Base-by-base conservation (phyloP, 2,113 vertebrate genomes). In the Rana temporaria region DNA sequence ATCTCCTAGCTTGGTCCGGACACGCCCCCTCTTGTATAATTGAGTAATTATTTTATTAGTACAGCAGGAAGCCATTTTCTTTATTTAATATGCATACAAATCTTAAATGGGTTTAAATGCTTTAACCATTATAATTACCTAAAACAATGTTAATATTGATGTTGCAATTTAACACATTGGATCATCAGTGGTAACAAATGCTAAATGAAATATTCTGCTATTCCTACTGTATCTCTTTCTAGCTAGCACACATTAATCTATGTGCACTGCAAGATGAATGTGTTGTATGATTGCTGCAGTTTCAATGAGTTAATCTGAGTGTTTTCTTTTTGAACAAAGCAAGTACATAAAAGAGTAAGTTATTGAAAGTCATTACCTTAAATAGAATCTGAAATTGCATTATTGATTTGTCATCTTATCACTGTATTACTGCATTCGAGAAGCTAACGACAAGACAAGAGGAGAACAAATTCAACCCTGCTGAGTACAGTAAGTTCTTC, bases 331-430 rank as follows among this genome's bases (percentile, higher is more conserved):
- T 57, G 78, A 79, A 70, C 77, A 80, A 70, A 71, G 30, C 57
- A 68, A 78, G 77, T 57, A 38, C 32, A 80, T 62, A 26, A 60
- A 80, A 70, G 34, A 30, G 78, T 80, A 71, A 70, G 14, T 80
- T 70, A 79, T 26, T 79, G 78, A 34, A 80, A 70, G 78, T 69
- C 78, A 80, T 80, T 80, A 70, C 17, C 56, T 62, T 79, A 60
- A 80, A 70, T 70, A 80, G 55, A 60, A 68, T 20, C 56, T 80
- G 66, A 22, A 66, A 80, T 80, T 80, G 78, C 66, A 70, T 80
- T 80, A 80, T 80, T 62, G 78, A 80, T 80, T 71, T 80, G 55
- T 60, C 78, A 48, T 80, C 34, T 71, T 60, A 80, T 70, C 34
- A 52, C 12, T 3, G 34, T 80, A 38, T 70, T 16, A 66, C 70